These are phyloP conservation scores for Linyphia triangularis DNA, from an alignment of 2,888 invertebrate genomes.

Conservation along the genomic window DNA sequence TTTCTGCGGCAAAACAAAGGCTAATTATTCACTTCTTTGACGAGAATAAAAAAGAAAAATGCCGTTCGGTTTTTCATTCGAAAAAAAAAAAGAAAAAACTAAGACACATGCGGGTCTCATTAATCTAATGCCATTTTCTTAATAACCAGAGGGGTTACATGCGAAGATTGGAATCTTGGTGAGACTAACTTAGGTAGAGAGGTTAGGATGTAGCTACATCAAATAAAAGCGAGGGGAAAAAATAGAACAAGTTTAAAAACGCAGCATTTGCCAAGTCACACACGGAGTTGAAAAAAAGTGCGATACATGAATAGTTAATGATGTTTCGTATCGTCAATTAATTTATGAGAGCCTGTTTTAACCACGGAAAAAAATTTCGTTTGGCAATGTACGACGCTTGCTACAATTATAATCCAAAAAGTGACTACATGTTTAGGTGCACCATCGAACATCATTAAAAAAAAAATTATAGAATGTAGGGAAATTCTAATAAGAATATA, in stretches of 20 bases:
- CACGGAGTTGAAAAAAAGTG: constrained; percentile 11
- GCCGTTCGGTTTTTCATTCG: background rate
- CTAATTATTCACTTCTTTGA: constrained; percentile 38
- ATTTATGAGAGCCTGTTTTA: constrained; percentile 42
- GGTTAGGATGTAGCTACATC: background rate
- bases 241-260: background rate
- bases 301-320: constrained; percentile 40
- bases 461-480: too few species aligned
- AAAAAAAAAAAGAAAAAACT: background rate
- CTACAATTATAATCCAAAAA: constrained; percentile 25
- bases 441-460: too few species aligned
- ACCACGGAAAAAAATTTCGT: constrained; percentile 3
- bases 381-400: background rate
- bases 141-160: constrained; percentile 48
- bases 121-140: constrained; percentile 56
- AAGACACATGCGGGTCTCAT: constrained; percentile 25
- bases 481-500: too few species aligned
- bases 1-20: constrained; percentile 27
- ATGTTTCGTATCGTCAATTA: constrained; percentile 32
- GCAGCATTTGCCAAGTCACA: background rate
- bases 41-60: background rate
- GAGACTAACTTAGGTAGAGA: background rate
- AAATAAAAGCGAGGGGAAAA: background rate
- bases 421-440: too few species aligned
- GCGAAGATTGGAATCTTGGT: constrained; percentile 36